Base-by-base conservation (phyloP, 2,113 vertebrate species). In the Petrocephalus microphthalmus region DNA sequence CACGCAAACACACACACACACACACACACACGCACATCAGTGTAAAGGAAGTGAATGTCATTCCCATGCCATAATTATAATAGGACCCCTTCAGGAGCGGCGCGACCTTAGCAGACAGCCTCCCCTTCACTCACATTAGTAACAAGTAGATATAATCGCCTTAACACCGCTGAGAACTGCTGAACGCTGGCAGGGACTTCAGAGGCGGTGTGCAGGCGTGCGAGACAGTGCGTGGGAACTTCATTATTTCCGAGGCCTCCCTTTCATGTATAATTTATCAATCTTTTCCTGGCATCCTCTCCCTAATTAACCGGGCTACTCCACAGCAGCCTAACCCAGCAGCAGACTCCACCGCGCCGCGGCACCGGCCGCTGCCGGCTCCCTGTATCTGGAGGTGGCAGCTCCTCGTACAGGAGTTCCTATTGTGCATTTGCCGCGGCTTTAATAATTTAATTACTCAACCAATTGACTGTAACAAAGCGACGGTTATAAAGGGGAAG, bases 391-490 rank as follows among this genome's bases (percentile, higher is more conserved):
- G 83, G 5, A 85, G 15, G 51, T 54, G 83, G 83, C n/a, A 47
- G 13, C 47, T 85, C 10, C n/a, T 17, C 10, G 1, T 6, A 6
- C 56, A 33, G 85, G 13, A 22, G 87, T 25, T 81, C 25, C 10
- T 20, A 42, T 60, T 81, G 15, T 87, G 51, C 64, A n/a, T 42
- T 54, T 33, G 6, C 29, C 42, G 67, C 29, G 7, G 52, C 51
- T 87, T 56, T 78, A 87, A 54, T 87, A 52, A 87, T 87, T 87
- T 87, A 87, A 81, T 81, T 47, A 87, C 53, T 87, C 67, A 81
- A 52, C 64, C 87, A 67, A 74, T 45, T 54, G 67, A 81, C 87
- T 67, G 42, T 81, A 81, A 87, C 86, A 87, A 87, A 87, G 67
- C 11, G 7, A 29, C 67, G 54, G 19, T 87, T 87, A 3, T 42